Conservation (phyloP, 2,888 invertebrate genomes). For the Tetranychus piercei region DNA sequence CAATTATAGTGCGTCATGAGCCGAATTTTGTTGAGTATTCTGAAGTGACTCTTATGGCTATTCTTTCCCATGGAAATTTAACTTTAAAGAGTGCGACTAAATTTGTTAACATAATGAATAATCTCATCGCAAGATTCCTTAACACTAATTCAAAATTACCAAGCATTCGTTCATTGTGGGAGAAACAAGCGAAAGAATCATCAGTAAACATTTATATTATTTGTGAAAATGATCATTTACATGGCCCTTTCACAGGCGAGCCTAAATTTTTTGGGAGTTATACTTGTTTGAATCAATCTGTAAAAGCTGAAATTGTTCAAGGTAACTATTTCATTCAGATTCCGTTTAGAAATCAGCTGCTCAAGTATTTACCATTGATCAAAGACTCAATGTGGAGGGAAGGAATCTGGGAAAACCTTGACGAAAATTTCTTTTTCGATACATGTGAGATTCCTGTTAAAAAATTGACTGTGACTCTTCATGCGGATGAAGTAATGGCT, state of each 20-base stretch:
- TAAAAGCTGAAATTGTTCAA: neutral
- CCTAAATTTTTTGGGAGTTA: neutral
- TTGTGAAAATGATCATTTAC: neutral
- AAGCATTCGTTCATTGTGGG: neutral
- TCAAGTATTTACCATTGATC: neutral
- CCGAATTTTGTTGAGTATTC: neutral
- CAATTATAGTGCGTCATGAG: neutral
- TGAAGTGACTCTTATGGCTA: neutral
- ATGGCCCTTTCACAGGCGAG: neutral
- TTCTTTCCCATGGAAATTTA: neutral
- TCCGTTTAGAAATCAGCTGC: neutral
- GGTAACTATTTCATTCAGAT: neutral
- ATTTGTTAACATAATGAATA: neutral
- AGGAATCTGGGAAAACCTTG: neutral
- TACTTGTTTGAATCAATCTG: neutral
- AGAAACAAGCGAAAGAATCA: neutral
- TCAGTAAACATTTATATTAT: neutral
- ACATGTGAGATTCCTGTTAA: neutral
- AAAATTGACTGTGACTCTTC: neutral
- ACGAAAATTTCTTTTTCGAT: neutral
- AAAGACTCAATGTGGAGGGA: neutral
- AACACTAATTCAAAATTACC: neutral
- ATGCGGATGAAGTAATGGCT: neutral
- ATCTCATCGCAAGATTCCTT: neutral
- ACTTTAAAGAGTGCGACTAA: neutral